phyloP scores from a whole-genome alignment of 1,140 invertebrate species.

The Phocides pigmalion region DNA sequence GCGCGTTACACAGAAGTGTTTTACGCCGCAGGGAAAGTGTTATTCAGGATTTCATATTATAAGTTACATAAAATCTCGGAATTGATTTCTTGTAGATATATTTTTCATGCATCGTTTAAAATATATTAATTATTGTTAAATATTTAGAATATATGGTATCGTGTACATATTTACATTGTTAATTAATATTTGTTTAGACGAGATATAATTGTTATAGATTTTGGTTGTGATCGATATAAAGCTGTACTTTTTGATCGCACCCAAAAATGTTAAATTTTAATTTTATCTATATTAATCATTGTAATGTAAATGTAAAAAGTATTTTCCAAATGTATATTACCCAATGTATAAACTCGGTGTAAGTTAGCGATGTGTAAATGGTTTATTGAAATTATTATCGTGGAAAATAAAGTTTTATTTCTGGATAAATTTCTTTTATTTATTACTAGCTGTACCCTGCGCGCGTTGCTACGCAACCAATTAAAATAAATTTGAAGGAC shows the following conservation, averaged over 20 bases:
- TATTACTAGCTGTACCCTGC: too few species aligned
- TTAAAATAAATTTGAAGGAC: too few species aligned
- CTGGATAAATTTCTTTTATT: conserved; percentile 29
- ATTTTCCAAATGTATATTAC: conserved; percentile 51
- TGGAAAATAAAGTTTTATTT: conserved; percentile 51
- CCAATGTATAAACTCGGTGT: conserved; percentile 52
- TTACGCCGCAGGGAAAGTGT: too few species aligned
- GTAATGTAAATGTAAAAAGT: conserved; percentile 46
- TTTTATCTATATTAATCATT: conserved; percentile 39
- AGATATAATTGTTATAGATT: conserved; percentile 41
- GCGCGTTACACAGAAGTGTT: too few species aligned
- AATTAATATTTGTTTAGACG: conserved; percentile 23
- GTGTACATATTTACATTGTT: conserved; percentile 17
- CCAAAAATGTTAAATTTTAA: conserved; percentile 54
- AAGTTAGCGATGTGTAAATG: conserved; percentile 40
- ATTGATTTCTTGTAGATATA: too few species aligned
- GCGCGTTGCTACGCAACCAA: too few species aligned
- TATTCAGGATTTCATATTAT: too few species aligned
- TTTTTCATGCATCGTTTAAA: too few species aligned
- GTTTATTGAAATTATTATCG: conserved; percentile 36
- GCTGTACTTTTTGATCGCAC: conserved; percentile 64
- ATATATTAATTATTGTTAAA: not conserved
- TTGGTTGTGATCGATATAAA: conserved; percentile 78
- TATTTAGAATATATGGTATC: conserved; percentile 18
- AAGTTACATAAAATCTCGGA: too few species aligned